Base-by-base conservation (phyloP, 2,797 vertebrate genomes). In the Eulemur coronatus region DNA sequence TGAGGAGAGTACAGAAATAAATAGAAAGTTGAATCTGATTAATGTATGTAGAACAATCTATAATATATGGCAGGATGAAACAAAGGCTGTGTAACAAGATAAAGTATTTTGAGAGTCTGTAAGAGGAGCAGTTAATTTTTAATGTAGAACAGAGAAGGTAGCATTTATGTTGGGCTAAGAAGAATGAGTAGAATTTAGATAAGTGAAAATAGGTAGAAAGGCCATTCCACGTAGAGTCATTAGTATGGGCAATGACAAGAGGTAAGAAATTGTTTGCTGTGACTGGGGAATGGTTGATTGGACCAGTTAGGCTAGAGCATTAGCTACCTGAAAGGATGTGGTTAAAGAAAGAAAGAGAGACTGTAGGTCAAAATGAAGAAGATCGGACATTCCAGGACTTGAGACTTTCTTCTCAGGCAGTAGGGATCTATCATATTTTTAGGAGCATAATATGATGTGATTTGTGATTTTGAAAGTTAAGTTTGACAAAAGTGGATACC, bases 1-100 rank as follows among this genome's bases (percentile, higher is more conserved):
- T 65, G 50, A 91, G 14, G 28, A 91, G 69, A 4, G 90, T 69
- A 69, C 28, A 87, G 38, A 97, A 87, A 18, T 89, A 96, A 89
- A 35, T 55, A 46, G 33, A 72, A 63, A 46, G 14, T 35, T 24
- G 41, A 33, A 57, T 14, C 41, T 86, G 59, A 84, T 89, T 67
- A 78, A 17, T 7, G 11, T 69, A 13, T 75, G 33, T 50, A 46
- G 75, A 73, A 70, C 20, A 79, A n/a, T 59, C 82, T 76, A 0
- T 88, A 61, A 52, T 67, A 50, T 24, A 46, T 43, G 28, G 12
- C 33, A 86, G 57, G 69, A 78, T 59, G 46, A 84, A 76, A 70
- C 55, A 70, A 91, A 65, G 59, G 17, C 24, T 93, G 2, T 38
- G 10, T 63, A 91, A 13, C 57, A n/a, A 35, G 33, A 24, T 48